Evolutionary conservation across 2,797 vertebrate genomes (phyloP), one percentile per base, ranked within the genome.

Genomic region (Hippocampus kuda): DNA sequence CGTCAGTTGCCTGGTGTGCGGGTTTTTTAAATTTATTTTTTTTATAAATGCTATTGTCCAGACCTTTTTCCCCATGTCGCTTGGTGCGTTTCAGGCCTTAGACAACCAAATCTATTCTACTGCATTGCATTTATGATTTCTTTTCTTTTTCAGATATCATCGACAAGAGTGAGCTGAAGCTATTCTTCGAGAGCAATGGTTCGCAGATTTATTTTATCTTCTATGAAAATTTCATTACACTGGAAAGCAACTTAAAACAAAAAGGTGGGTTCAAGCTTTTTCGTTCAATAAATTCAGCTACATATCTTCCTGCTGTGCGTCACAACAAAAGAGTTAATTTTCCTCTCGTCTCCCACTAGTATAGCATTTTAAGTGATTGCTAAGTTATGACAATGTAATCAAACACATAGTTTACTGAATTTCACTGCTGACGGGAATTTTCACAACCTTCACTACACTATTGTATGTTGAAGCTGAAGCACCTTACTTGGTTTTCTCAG

Each of bases 191-290:
- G 90, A 92, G 81, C 87, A 94, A 99, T 89, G 96, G 94, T 85
- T 99, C 97, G 84, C 97, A 98, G 81, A 96, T 99, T 90, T 99
- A 98, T 94, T 97, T 98, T 93, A 94, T 99, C 93, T 98, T 99
- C 93, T 98, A 98, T 92, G 97, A 99, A 94, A 99, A 95, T 91
- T 97, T 99, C 88, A 83, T 94, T 90, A 94, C 94, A 95, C 94
- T 99, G 95, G 97, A 99, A 93, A 95, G 92, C 85, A 97, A 89
- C 91, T 92, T 99, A 92, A 99, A 98, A 85, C 94, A 96, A 91
- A 99, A 96, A 98, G 97, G 97, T 98, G 79, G 73, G 82, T 63
- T 0, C 44, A 54, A 13, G 1, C 18, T 13, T 49, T 57, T 24
- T 53, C 3, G 53, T 24, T 38, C 34, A 38, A 38, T 38, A 38